These are phyloP conservation scores for Tachina lurida DNA, from an alignment of 2,888 invertebrate species.

Conservation along the genomic window DNA sequence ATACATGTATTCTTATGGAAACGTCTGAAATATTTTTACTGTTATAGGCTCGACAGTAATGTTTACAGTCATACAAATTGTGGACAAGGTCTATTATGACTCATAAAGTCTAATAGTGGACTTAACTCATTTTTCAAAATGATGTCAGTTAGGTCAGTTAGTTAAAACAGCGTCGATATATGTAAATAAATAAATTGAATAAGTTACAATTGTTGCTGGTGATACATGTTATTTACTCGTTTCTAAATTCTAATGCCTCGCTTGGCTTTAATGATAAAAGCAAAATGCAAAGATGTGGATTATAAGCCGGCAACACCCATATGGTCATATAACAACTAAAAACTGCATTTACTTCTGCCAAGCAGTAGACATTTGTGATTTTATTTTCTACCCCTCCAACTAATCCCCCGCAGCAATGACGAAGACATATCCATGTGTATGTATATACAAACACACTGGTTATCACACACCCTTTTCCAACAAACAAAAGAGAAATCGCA, in stretches of 20 bases:
- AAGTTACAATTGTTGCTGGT: constrained; percentile 37
- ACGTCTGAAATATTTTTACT: too few species aligned
- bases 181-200: constrained; percentile 31
- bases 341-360: constrained; percentile 52
- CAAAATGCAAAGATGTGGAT: constrained; percentile 38
- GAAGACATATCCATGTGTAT: constrained; percentile 9
- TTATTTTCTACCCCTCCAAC: constrained; percentile 45
- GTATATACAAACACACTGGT: constrained; percentile 20
- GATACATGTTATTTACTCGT: constrained; percentile 52
- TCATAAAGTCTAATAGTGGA: too few species aligned
- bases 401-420: constrained; percentile 33
- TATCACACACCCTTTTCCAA: constrained; percentile 52
- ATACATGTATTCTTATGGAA: too few species aligned
- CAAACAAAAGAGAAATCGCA: constrained; percentile 4
- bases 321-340: constrained; percentile 49
- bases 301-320: constrained; percentile 70
- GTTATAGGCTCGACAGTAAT: too few species aligned
- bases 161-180: too few species aligned
- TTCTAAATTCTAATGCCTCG: constrained; percentile 44
- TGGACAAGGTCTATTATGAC: too few species aligned
- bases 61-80: too few species aligned
- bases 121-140: too few species aligned
- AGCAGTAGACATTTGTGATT: constrained; percentile 47
- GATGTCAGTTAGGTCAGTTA: too few species aligned
- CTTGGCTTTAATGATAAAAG: constrained; percentile 40